A percentile compares a stretch with the other conserved stretches of the same genome.
Evolutionary conservation across 2,888 invertebrate genomes (phyloP).

Genomic region (Spialia ferax): DNA sequence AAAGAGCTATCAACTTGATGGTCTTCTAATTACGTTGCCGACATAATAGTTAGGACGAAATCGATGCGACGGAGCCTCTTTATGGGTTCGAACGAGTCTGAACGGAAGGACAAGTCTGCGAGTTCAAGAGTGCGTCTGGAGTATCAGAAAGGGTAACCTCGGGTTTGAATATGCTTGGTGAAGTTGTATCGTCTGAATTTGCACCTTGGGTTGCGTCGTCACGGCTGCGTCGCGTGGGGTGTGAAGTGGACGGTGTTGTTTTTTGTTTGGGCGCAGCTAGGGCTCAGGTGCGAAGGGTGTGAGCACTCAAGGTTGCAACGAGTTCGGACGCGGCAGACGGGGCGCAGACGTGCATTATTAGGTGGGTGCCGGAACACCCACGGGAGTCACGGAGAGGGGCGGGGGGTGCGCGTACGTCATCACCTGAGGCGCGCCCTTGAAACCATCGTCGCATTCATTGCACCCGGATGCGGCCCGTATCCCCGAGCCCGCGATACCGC

Average conservation of each 20-base stretch:
- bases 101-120: neutral
- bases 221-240: conserved; percentile 24
- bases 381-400: conserved; percentile 67
- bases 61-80: conserved; percentile 29
- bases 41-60: conserved; percentile 23
- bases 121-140: conserved; percentile 25
- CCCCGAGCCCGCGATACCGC: conserved; percentile 70
- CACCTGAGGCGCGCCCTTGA: conserved; percentile 87
- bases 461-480: conserved; percentile 84
- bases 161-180: conserved; percentile 15
- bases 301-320: conserved; percentile 83
- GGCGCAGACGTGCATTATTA: conserved; percentile 87
- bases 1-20: conserved; percentile 73
- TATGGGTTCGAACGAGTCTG: neutral
- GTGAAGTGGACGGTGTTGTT: conserved; percentile 37
- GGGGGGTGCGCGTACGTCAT: conserved; percentile 78
- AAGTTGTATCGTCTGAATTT: conserved; percentile 25
- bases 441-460: conserved; percentile 86
- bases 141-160: conserved; percentile 23
- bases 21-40: conserved; percentile 45
- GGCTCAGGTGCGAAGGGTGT: conserved; percentile 52
- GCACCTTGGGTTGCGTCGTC: conserved; percentile 30
- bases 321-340: conserved; percentile 84
- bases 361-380: conserved; percentile 85
- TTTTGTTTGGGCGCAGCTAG: conserved; percentile 27